phyloP scores from a whole-genome alignment of 2,113 vertebrate genomes.

The Polypterus bichir region DNA sequence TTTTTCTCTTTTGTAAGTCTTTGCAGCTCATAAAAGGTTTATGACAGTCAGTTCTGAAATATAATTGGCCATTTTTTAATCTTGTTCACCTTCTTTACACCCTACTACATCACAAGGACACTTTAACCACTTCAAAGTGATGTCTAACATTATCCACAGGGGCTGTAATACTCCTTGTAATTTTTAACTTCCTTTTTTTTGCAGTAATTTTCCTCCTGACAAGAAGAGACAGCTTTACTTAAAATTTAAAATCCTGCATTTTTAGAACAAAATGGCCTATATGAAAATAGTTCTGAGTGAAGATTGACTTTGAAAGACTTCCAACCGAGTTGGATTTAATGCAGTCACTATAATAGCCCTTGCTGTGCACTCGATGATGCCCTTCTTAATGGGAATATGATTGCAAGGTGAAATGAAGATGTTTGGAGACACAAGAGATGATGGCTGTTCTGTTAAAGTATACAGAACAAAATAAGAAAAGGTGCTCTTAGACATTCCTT shows the following conservation, averaged over 20 bases:
- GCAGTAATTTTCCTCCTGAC: conserved; percentile 1
- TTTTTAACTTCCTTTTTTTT: too few species aligned
- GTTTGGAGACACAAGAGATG: conserved; percentile 17
- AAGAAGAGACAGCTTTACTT: conserved; percentile 6
- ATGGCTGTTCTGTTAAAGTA: conserved; percentile 8
- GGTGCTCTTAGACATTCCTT: too few species aligned
- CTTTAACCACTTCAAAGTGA: too few species aligned
- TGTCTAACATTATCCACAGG: too few species aligned
- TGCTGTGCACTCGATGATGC: conserved; percentile 14
- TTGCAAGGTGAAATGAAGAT: conserved; percentile 10
- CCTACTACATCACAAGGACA: too few species aligned
- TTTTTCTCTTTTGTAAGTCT: too few species aligned
- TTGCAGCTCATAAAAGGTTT: too few species aligned
- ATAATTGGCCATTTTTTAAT: too few species aligned
- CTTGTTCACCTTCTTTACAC: too few species aligned
- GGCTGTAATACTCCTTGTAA: too few species aligned
- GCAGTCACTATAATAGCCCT: conserved; percentile 16
- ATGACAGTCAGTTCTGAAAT: too few species aligned
- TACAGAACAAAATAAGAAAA: conserved; percentile 3
- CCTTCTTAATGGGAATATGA: conserved; percentile 16
- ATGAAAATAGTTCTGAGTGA: conserved; percentile 15
- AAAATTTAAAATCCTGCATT: conserved; percentile 12
- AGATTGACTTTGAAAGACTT: conserved; percentile 12
- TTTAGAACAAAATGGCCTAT: conserved; percentile 9
- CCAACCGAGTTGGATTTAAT: conserved; percentile 26